A percentile compares a stretch with the other conserved stretches of the same genome.
These are phyloP conservation scores for Brachyistius frenatus DNA, from an alignment of 2,113 vertebrate species.

Conservation along the genomic window DNA sequence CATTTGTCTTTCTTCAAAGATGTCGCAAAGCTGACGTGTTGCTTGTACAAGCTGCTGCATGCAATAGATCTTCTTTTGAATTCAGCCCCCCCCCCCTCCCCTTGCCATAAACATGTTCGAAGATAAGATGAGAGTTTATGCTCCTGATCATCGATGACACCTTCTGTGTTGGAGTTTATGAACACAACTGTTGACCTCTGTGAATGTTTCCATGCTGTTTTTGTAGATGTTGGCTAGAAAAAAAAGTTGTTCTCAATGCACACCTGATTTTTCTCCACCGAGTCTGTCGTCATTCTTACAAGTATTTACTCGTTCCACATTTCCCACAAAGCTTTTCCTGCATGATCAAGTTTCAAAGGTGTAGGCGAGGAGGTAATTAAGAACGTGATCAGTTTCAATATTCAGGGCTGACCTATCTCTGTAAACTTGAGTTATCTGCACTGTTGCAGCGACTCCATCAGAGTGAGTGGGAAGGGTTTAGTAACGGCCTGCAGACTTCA, in stretches of 20 bases:
- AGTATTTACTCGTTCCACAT: slow-evolving; percentile 17
- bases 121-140: slow-evolving; percentile 21
- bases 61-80: slow-evolving; percentile 25
- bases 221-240: not conserved
- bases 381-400: not conserved
- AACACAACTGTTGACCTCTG: slow-evolving; percentile 33
- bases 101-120: not conserved
- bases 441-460: slow-evolving; percentile 23
- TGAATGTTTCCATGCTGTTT: slow-evolving; percentile 20
- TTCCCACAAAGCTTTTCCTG: slow-evolving; percentile 8
- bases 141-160: slow-evolving; percentile 21
- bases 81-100: not conserved
- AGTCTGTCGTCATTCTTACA: slow-evolving; percentile 50
- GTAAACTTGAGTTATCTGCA: slow-evolving; percentile 34
- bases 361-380: not conserved
- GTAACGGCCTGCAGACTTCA: slow-evolving; percentile 22
- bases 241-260: slow-evolving; percentile 4
- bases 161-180: slow-evolving; percentile 27
- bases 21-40: slow-evolving; percentile 7
- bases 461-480: not conserved
- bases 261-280: slow-evolving; percentile 34
- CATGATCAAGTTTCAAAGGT: slow-evolving; percentile 38
- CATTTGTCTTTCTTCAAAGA: slow-evolving; percentile 9
- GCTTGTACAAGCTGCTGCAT: slow-evolving; percentile 48
- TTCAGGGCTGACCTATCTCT: not conserved